These are phyloP conservation scores for Drosophila maculinotata DNA, from an alignment of 2,888 invertebrate species.

Conservation along the genomic window DNA sequence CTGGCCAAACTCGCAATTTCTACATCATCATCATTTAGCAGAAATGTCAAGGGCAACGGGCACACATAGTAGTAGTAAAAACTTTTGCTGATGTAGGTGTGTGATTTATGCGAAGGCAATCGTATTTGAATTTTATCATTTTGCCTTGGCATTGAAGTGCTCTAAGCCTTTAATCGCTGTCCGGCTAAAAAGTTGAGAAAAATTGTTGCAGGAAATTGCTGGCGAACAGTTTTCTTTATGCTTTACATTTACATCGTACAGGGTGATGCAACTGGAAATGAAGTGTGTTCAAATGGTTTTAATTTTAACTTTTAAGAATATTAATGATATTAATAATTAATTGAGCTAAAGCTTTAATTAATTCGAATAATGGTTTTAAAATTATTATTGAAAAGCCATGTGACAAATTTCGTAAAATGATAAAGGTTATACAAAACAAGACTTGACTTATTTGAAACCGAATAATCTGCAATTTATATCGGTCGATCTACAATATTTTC, in stretches of 20 bases:
- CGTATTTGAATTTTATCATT: slow-evolving; percentile 60
- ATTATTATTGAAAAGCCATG: too few species aligned
- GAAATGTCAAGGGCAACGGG: slow-evolving; percentile 51
- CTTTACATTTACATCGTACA: slow-evolving; percentile 23
- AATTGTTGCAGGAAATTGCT: slow-evolving; percentile 66
- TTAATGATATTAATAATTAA: too few species aligned
- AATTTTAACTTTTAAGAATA: too few species aligned
- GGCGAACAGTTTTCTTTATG: slow-evolving; percentile 47
- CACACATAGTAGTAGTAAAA: slow-evolving; percentile 24
- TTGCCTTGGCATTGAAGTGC: slow-evolving; percentile 44
- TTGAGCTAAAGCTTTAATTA: too few species aligned
- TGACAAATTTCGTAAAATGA: too few species aligned
- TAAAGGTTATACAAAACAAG: too few species aligned
- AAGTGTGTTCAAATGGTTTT: too few species aligned
- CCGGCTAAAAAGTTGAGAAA: slow-evolving; percentile 57
- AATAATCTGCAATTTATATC: too few species aligned
- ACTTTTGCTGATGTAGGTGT: slow-evolving; percentile 46
- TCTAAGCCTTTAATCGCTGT: slow-evolving; percentile 66
- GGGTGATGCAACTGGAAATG: slow-evolving; percentile 17
- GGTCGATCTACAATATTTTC: too few species aligned
- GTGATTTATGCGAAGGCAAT: slow-evolving; percentile 65
- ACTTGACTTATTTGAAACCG: too few species aligned
- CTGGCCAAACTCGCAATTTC: slow-evolving; percentile 15
- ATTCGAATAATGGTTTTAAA: too few species aligned
- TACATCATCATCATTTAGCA: slow-evolving; percentile 58